phyloP scores from a whole-genome alignment of 2,113 vertebrate genomes.

The Leucoraja erinaceus region DNA sequence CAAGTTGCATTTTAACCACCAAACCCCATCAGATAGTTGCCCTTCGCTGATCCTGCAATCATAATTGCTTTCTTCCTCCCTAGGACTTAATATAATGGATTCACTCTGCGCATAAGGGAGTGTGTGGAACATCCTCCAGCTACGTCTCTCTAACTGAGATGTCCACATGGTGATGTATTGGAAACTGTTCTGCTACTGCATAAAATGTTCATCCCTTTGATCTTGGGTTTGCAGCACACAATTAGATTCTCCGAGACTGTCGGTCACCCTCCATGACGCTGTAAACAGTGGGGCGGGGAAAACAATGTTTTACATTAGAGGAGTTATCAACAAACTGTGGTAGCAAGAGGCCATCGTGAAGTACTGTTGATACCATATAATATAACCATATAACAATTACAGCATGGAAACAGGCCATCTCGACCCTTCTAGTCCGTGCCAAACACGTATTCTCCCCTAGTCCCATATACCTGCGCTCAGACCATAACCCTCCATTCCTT shows the following conservation, averaged over 20 bases:
- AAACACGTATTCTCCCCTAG: too few relatives aligned
- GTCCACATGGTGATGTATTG: neutral
- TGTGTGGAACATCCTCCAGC: neutral
- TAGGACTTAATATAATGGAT: constrained; percentile 3
- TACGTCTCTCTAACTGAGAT: neutral
- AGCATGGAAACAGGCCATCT: too few relatives aligned
- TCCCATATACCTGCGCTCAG: too few relatives aligned
- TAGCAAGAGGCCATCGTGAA: neutral
- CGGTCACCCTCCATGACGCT: neutral
- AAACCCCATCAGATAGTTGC: neutral
- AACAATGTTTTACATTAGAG: neutral
- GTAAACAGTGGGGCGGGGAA: neutral
- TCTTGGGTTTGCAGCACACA: neutral
- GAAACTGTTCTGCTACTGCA: neutral
- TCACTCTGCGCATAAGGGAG: constrained; percentile 10
- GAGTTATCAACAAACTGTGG: neutral
- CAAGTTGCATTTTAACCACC: constrained; percentile 15
- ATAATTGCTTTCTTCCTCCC: constrained; percentile 21
- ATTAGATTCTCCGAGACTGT: neutral
- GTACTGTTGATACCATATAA: neutral
- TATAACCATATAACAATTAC: too few relatives aligned
- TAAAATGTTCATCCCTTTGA: neutral
- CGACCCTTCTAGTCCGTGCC: too few relatives aligned
- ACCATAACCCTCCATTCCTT: too few relatives aligned
- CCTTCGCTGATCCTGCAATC: constrained; percentile 17